Evolutionary conservation across 2,113 vertebrate species (phyloP), one percentile per base, ranked within the genome.

Genomic region (Elanoides forficatus): DNA sequence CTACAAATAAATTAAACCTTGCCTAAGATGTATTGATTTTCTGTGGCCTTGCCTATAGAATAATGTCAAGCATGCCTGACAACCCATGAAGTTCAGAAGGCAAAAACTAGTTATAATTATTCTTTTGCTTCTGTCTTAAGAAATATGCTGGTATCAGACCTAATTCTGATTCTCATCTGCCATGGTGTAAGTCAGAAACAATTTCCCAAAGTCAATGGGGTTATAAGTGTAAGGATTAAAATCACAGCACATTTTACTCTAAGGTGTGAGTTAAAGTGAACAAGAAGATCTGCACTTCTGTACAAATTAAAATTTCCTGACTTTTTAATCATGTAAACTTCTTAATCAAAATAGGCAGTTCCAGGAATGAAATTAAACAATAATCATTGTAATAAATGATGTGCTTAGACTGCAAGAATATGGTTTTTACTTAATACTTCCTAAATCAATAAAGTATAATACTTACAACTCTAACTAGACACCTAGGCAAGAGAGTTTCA

Each of bases 1-100:
- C 96, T 97, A 98, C 97, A 98, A 97, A 98, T 98, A 98, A 98
- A 98, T 98, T 98, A 98, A 98, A 98, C 93, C 97, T 97, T 97
- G 97, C 97, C 97, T 98, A 98, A 98, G 97, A 98, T 97, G 95
- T 96, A 98, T 98, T 97, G 98, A 98, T 98, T 97, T 98, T 98
- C 93, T 96, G 97, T 97, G 98, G 97, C 94, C 97, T 98, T 71
- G 96, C 95, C 97, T 98, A 97, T 96, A 97, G 97, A 98, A 98
- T 97, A 98, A 98, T 97, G 97, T 98, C 98, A 98, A 97, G 96
- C 95, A 97, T 96, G 96, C 96, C 96, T 98, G 97, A 98, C 97
- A 98, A 97, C 97, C 95, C 97, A 97, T 98, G 98, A 97, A 93
- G 96, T 96, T 98, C 95, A 97, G 97, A 97, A 97, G 85, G 96